Evolutionary conservation across 1,140 invertebrate species (phyloP).

Genomic region (Hycleus cichorii): DNA sequence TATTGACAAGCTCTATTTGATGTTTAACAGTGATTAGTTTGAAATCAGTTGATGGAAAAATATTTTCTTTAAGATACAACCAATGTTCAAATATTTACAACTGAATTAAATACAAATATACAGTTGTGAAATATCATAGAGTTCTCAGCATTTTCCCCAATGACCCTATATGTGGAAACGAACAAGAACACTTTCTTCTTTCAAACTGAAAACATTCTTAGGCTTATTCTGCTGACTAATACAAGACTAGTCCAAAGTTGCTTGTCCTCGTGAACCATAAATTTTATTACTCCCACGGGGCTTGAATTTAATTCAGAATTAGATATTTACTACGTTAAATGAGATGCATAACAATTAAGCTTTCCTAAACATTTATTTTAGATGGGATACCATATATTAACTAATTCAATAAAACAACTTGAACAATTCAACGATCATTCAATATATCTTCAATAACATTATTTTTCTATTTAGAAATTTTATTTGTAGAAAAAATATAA

Average conservation of each 20-base stretch:
- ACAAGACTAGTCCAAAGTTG: slow-evolving; percentile 2
- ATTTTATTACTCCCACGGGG: slow-evolving; percentile 12
- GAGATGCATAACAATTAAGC: slow-evolving; percentile 15
- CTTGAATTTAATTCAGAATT: slow-evolving; percentile 14
- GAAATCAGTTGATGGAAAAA: no score
- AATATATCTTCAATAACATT: no score
- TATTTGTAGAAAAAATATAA: neutral
- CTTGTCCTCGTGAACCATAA: slow-evolving; percentile 13
- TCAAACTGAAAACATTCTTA: neutral
- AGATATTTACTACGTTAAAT: slow-evolving; percentile 16
- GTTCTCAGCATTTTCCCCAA: no score
- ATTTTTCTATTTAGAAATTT: neutral
- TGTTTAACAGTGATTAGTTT: neutral
- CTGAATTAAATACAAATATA: no score
- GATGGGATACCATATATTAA: slow-evolving; percentile 9
- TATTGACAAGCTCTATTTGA: slow-evolving; percentile 13
- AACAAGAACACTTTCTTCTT: no score
- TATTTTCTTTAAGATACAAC: no score
- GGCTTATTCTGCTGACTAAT: slow-evolving; percentile 6
- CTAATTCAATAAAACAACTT: slow-evolving; percentile 9
- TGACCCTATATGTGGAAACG: no score
- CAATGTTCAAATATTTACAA: no score
- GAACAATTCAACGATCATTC: neutral
- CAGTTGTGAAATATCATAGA: no score
- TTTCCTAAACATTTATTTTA: slow-evolving; percentile 10